Conservation (phyloP, 2,888 invertebrate species). For the Andrena trimmerana region DNA sequence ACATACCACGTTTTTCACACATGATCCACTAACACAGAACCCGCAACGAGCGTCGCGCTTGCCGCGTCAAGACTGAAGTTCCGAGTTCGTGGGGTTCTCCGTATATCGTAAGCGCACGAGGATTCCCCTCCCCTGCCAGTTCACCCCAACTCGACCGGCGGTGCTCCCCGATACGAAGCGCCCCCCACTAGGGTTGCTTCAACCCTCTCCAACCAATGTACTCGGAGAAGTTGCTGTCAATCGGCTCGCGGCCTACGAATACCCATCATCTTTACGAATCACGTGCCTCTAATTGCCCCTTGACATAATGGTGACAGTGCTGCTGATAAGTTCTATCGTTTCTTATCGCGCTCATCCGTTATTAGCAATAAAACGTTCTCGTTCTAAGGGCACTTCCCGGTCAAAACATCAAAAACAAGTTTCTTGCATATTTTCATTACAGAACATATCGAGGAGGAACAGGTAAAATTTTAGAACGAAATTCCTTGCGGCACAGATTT, state of each 20-base stretch:
- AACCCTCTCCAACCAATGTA: conserved; percentile 30
- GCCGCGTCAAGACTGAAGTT: conserved; percentile 83
- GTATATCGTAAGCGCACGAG: conserved; percentile 78
- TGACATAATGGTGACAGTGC: background rate
- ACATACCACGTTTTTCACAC: conserved; percentile 73
- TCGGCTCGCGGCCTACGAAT: conserved; percentile 39
- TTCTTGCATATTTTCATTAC: too few species aligned
- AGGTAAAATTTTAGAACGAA: too few species aligned
- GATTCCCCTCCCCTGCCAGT: conserved; percentile 58
- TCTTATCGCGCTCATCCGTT: background rate
- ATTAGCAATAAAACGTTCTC: too few species aligned
- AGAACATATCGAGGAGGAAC: too few species aligned
- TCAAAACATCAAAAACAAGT: too few species aligned
- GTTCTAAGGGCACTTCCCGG: too few species aligned
- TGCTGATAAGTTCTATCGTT: background rate
- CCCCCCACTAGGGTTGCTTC: conserved; percentile 61
- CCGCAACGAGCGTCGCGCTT: conserved; percentile 77
- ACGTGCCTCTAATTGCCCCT: conserved; percentile 31
- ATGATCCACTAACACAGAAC: conserved; percentile 55
- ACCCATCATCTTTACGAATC: conserved; percentile 29
- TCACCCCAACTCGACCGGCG: conserved; percentile 48
- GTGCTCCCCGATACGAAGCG: conserved; percentile 60
- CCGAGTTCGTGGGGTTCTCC: conserved; percentile 76
- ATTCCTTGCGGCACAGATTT: too few species aligned
- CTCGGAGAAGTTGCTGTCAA: conserved; percentile 49